Base-by-base conservation (phyloP, 1,140 invertebrate species). In the Microplitis demolitor region DNA sequence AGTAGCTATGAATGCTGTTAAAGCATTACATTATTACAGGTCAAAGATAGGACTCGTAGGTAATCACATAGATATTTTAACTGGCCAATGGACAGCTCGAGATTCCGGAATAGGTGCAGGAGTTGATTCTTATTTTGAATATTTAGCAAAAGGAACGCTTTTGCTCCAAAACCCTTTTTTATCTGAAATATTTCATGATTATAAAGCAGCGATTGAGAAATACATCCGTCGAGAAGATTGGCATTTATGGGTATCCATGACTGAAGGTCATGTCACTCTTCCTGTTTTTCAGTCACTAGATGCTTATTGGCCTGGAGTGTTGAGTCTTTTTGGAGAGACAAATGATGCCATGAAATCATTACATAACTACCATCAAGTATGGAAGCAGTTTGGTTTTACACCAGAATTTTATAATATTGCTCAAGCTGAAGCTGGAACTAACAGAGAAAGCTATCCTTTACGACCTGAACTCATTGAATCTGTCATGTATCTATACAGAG, bases 71-170 rank as follows among this genome's bases (percentile, higher is more conserved):
- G 97, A 99, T 86, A 94, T 99, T 4, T 88, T 94, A 79, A 97
- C 93, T 39, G 98, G 98, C 0, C 91, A 95, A 64, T 99, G 98
- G 98, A 98, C 97, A 11, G 98, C 97, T 3, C 91, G 96, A 37
- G 98, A 99, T 88, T 93, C 97, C 58, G 97, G 97, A 5, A 94
- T 88, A 31, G 94, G 96, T 2, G 96, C 96, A 24, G 98, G 98
- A 11, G 94, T 99, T 8, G 98, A 99, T 86, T 99, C 98, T 0
- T 99, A 98, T 83, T 99, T 97, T 89, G 98, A 99, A 87, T 99
- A 99, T 87, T 88, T 99, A 66, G 97, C 98, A 0, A 99, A 99
- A 91, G 98, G 96, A 3, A 92, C 95, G 5, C 88, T 94, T 8
- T 78, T 95, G 24, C 87, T 95, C 5, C 92, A 94, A 80, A 90